Conservation (phyloP, 2,113 vertebrate genomes). For the Phocoena sinus region DNA sequence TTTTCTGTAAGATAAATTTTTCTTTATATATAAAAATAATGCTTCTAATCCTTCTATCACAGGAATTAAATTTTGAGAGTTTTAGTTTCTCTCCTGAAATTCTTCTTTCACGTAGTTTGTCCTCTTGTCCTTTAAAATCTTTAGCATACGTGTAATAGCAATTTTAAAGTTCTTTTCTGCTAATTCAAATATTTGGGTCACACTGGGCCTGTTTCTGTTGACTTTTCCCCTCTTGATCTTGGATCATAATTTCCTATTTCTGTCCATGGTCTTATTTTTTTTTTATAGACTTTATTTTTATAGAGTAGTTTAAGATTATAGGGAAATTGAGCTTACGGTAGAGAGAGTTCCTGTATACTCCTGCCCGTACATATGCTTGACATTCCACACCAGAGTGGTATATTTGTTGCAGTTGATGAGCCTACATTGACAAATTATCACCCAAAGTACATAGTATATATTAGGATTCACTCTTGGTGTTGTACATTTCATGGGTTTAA, state of each 20-base stretch:
- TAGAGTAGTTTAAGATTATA: background rate
- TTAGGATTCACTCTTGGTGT: background rate
- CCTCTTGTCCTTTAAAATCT: background rate
- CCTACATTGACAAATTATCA: background rate
- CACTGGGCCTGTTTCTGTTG: background rate
- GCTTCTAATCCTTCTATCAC: background rate
- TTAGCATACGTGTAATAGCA: background rate
- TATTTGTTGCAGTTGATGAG: background rate
- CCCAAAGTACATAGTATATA: background rate
- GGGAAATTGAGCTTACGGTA: background rate
- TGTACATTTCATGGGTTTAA: background rate
- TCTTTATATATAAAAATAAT: background rate
- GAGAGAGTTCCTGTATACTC: background rate
- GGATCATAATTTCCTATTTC: background rate
- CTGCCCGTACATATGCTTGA: background rate
- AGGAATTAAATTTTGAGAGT: background rate
- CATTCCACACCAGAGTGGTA: background rate
- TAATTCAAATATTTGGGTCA: background rate
- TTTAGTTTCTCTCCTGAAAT: background rate
- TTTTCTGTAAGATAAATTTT: background rate
- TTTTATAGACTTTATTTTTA: background rate
- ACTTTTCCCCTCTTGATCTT: background rate
- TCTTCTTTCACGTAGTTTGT: background rate
- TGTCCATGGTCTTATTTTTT: background rate
- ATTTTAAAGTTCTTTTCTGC: background rate